Evolutionary conservation across 2,888 invertebrate genomes (phyloP).

Genomic region (Lithosia quadra): DNA sequence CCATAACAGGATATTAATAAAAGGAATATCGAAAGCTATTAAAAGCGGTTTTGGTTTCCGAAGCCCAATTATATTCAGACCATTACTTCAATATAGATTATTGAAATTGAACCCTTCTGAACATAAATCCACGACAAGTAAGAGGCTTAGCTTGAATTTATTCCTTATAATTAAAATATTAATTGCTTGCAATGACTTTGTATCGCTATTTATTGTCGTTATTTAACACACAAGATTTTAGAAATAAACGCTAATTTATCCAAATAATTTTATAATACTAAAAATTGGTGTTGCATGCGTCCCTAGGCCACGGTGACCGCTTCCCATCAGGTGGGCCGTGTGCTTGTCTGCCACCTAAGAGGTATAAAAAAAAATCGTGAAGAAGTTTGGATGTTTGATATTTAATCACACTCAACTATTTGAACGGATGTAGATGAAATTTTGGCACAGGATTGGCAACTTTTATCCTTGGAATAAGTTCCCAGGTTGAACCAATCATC

Average conservation of each 20-base stretch:
- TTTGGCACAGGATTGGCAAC: no score
- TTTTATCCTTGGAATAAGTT: no score
- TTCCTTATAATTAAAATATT: slow-evolving; percentile 32
- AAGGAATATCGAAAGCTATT: slow-evolving; percentile 13
- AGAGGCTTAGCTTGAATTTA: slow-evolving; percentile 28
- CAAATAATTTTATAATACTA: no score
- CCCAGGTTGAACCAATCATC: background rate
- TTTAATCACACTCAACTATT: no score
- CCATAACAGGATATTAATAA: slow-evolving; percentile 16
- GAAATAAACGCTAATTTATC: no score
- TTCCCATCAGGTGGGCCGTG: no score
- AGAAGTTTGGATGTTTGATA: no score
- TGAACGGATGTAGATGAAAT: no score
- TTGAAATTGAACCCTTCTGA: slow-evolving; percentile 36
- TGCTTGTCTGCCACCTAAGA: no score
- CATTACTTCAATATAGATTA: slow-evolving; percentile 45
- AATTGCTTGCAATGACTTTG: background rate
- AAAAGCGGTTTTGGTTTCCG: slow-evolving; percentile 2
- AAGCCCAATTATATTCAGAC: slow-evolving; percentile 36
- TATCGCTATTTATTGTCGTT: background rate
- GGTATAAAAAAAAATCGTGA: no score
- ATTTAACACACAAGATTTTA: background rate
- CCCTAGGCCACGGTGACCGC: no score
- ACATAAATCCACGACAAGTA: slow-evolving; percentile 39
- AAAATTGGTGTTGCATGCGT: no score